Base-by-base conservation (phyloP, 2,888 invertebrate species). In the Lasioglossum lativentre region DNA sequence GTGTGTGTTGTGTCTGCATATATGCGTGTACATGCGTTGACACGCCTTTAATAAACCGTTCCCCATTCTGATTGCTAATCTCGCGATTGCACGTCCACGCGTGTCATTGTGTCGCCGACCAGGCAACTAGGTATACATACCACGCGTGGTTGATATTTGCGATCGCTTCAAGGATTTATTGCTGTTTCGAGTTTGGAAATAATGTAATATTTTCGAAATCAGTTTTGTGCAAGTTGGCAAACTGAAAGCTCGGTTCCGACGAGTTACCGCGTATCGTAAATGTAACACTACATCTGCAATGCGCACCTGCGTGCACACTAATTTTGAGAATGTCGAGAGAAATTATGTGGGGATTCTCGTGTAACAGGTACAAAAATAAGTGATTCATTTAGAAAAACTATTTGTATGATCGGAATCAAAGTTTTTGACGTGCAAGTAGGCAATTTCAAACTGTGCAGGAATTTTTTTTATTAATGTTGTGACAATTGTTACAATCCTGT, bases 11-110 rank as follows among this genome's bases (percentile, higher is more conserved):
- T 8, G 2, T 30, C 3, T 27, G 23, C 2, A 23, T 23, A 56
- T 6, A 6, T 14, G 63, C 30, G 66, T 12, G 52, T 19, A 78
- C 68, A 73, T 47, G 42, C 59, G 78, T 73, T 86, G 83, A 87
- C 89, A 86, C 89, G 72, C 82, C 82, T 86, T 84, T 87, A 87
- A 86, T 86, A 84, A 85, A 84, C 80, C 88, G 86, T 86, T 86
- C 86, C 90, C 86, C 90, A 75, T 80, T 79, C 81, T 63, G 75
- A 77, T 82, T 83, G 83, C 80, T 81, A 85, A 85, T 88, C 86
- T 77, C 80, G 42, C 83, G 83, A 79, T 59, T 63, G 56, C 73
- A 56, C 80, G 59, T 80, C 70, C 76, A 59, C 40, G 75, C 76
- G 73, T 77, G 34, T 70, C 52, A 63, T 78, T 63, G 63, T 75